Evolutionary conservation across 2,113 vertebrate species (phyloP).

Genomic region (Acanthisitta chloris): DNA sequence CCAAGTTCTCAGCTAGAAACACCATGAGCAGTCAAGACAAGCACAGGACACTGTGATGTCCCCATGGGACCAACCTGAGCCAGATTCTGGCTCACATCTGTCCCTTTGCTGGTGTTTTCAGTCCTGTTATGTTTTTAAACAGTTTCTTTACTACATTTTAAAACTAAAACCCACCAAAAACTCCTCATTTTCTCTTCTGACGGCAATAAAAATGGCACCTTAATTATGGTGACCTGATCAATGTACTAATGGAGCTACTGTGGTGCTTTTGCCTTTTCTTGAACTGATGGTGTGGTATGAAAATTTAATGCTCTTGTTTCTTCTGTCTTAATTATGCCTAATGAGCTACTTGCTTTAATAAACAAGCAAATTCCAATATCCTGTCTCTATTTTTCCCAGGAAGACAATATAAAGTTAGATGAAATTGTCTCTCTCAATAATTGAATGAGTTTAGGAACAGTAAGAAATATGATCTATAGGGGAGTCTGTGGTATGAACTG

Average conservation of each 20-base stretch:
- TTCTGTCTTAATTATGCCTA: slow-evolving; percentile 60
- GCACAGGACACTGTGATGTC: neutral
- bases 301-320: slow-evolving; percentile 45
- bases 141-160: neutral
- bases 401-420: slow-evolving; percentile 19
- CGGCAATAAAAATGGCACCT: neutral
- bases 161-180: neutral
- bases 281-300: neutral
- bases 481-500: neutral
- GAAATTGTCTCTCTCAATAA: slow-evolving; percentile 39
- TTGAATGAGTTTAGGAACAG: neutral
- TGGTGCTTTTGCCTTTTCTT: neutral
- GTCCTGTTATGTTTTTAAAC: neutral
- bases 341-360: slow-evolving; percentile 63
- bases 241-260: neutral
- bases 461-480: neutral
- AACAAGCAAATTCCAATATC: slow-evolving; percentile 47
- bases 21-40: neutral
- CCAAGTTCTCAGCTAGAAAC: neutral
- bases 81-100: neutral
- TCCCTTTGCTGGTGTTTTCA: neutral
- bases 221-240: slow-evolving; percentile 5
- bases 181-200: neutral
- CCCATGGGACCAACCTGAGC: rapidly evolving
- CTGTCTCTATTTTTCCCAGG: slow-evolving; percentile 12